A percentile compares a stretch with the other conserved stretches of the same genome.
These are phyloP conservation scores for Rhinophrynus dorsalis DNA, from an alignment of 2,797 vertebrate genomes.

Conservation along the genomic window DNA sequence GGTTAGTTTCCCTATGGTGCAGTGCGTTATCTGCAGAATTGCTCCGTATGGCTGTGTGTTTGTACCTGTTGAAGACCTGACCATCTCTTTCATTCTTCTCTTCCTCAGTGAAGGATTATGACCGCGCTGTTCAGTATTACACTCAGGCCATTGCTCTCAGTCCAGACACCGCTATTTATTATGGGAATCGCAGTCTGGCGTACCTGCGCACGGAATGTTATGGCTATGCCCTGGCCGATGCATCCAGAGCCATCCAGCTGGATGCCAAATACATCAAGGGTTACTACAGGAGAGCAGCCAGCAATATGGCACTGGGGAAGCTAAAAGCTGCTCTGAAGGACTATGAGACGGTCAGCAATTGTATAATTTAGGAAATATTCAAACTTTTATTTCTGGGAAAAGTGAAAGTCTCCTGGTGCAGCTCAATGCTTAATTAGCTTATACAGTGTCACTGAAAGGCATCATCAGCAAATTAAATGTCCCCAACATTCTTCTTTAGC, in stretches of 20 bases:
- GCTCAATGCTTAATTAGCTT: too few relatives aligned
- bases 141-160: slow-evolving; percentile 87
- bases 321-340: slow-evolving; percentile 92
- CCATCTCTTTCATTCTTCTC: neutral
- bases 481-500: too few relatives aligned
- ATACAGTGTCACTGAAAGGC: too few relatives aligned
- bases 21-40: too few relatives aligned
- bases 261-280: slow-evolving; percentile 94
- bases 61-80: too few relatives aligned
- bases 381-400: too few relatives aligned
- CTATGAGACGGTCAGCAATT: slow-evolving; percentile 93
- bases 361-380: too few relatives aligned
- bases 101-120: slow-evolving; percentile 87
- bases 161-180: slow-evolving; percentile 87
- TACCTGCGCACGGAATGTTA: slow-evolving; percentile 95
- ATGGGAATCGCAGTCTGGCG: slow-evolving; percentile 92
- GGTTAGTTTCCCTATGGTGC: too few relatives aligned
- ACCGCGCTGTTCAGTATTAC: slow-evolving; percentile 91
- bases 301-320: slow-evolving; percentile 95
- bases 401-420: too few relatives aligned
- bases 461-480: too few relatives aligned
- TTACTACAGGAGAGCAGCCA: slow-evolving; percentile 90
- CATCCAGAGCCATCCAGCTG: slow-evolving; percentile 84
- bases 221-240: slow-evolving; percentile 89
- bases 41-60: too few relatives aligned